Evolutionary conservation across 2,797 vertebrate genomes (phyloP), one percentile per base, ranked within the genome.

Genomic region (Onychomys leucogaster): DNA sequence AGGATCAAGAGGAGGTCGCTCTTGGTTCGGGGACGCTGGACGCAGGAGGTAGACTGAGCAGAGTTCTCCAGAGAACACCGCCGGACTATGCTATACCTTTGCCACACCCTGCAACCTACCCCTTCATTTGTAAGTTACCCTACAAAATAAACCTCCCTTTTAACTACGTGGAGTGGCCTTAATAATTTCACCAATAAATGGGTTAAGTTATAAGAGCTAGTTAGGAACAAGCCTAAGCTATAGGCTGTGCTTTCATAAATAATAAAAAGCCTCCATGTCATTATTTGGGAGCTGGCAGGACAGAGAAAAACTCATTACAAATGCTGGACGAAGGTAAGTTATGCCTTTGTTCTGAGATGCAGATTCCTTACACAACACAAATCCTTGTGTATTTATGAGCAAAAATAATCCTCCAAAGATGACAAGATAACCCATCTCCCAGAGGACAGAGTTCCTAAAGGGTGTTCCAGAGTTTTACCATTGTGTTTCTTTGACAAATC

Each of bases 401-500:
- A 85, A 96, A 94, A 89, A 86, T 94, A 94, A 81, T 41, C 73
- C 52, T 93, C 63, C 80, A 92, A 83, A 43, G 59, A 76, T 41
- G 27, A 87, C 34, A 13, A 90, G 73, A 82, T 75, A 37, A 75
- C 57, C 16, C 55, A 86, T n/a, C 46, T 63, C 67, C 23, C 75
- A 61, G 65, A 75, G 32, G 32, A 78, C 16, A 59, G 0, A 94
- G 23, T 52, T 65, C 23, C 43, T 61, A 82, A 69, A 34, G 3
- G 5, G n/a, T 37, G 2, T 75, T 65, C 41, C 5, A 1, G 8
- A 83, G 27, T n/a, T 27, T 76, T 41, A 83, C 73, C 43, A 83
- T 81, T 80, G n/a, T 87, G 41, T 6, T 89, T 90, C 81, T 95
- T 85, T 89, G 37, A 95, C 6, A 21, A 86, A 52, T 27, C 52